These are phyloP conservation scores for Nowickia ferox DNA, from an alignment of 2,888 invertebrate genomes.

Conservation along the genomic window DNA sequence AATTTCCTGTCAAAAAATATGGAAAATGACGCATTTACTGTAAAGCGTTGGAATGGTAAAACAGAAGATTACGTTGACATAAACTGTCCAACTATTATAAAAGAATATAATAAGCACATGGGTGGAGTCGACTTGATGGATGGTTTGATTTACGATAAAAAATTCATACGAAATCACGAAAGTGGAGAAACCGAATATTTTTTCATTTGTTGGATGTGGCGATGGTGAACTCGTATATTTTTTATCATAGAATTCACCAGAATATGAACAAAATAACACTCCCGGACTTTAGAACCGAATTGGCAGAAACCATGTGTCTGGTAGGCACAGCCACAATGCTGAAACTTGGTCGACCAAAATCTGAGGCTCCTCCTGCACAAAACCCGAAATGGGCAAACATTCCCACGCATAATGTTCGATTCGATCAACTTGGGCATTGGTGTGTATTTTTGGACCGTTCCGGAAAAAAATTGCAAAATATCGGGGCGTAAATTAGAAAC, in stretches of 20 bases:
- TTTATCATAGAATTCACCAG: slow-evolving; percentile 7
- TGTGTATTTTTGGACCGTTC: background rate
- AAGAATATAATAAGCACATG: background rate
- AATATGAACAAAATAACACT: slow-evolving; percentile 15
- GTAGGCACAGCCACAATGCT: background rate
- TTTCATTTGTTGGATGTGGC: slow-evolving; percentile 17
- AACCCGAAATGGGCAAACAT: slow-evolving; percentile 11
- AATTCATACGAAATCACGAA: background rate
- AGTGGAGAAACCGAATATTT: slow-evolving; percentile 3
- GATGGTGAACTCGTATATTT: slow-evolving; percentile 9
- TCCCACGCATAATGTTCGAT: background rate
- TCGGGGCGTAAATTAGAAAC: slow-evolving; percentile 8
- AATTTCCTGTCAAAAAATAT: slow-evolving; percentile 16
- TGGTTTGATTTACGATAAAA: slow-evolving; percentile 14
- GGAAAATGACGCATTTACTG: background rate
- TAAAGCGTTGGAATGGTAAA: slow-evolving; percentile 3
- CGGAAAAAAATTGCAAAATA: slow-evolving; percentile 11
- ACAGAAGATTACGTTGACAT: background rate
- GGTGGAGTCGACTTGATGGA: slow-evolving; percentile 13
- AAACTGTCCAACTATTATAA: slow-evolving; percentile 8
- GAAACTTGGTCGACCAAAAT: background rate
- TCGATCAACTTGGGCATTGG: slow-evolving; percentile 9
- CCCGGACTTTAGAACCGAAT: slow-evolving; percentile 10
- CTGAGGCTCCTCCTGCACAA: background rate
- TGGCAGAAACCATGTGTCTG: background rate